A percentile compares a stretch with the other conserved stretches of the same genome.
Evolutionary conservation across 1,140 invertebrate genomes (phyloP).

Genomic region (Ceratina japonica): DNA sequence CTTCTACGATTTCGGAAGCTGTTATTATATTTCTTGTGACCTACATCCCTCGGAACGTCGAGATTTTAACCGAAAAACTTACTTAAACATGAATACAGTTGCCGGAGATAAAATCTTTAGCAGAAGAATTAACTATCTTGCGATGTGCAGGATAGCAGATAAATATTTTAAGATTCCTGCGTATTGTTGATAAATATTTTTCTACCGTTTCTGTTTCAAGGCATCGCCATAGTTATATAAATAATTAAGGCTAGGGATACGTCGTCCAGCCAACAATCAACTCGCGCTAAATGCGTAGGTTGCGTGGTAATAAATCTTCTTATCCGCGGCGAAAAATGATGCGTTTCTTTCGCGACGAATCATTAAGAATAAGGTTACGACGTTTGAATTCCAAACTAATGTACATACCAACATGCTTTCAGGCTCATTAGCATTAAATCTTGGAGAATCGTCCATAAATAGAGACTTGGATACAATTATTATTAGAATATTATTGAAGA

Average conservation of each 20-base stretch:
- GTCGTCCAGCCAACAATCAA: background rate
- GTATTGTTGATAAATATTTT: background rate
- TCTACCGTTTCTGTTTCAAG: background rate
- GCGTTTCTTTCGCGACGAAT: background rate
- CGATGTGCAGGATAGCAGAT: too few species aligned
- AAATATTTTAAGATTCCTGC: too few species aligned
- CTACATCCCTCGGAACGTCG: background rate
- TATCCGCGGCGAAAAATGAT: background rate
- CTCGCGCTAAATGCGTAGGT: conserved; percentile 3
- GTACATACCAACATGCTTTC: background rate
- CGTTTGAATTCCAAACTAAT: conserved; percentile 6
- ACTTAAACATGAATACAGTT: too few species aligned
- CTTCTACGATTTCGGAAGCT: conserved; percentile 11
- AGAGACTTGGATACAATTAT: background rate
- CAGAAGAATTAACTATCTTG: too few species aligned
- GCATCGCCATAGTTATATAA: background rate
- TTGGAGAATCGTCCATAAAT: background rate
- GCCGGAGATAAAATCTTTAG: too few species aligned
- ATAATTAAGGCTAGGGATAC: conserved; percentile 6
- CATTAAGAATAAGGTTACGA: conserved; percentile 6
- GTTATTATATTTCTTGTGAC: conserved; percentile 9
- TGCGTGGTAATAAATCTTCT: conserved; percentile 5
- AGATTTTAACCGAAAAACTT: background rate
- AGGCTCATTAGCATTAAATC: background rate
- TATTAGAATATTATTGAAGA: background rate